Base-by-base conservation (phyloP, 2,113 vertebrate genomes). In the Gadus chalcogrammus region DNA sequence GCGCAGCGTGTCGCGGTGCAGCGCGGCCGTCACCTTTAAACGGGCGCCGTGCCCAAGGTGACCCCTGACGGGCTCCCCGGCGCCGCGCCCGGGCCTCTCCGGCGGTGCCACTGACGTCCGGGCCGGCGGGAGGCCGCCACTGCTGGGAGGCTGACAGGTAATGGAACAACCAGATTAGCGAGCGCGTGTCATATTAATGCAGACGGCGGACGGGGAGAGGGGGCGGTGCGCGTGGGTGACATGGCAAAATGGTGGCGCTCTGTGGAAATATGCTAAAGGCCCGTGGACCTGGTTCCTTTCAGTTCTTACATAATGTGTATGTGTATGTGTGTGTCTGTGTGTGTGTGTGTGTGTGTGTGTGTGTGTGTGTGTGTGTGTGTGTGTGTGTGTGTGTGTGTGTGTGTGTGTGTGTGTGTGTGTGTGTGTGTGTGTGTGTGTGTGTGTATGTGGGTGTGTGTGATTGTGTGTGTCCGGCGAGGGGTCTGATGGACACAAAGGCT, bases 111-210 rank as follows among this genome's bases (percentile, higher is more conserved):
- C 77, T 83, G 87, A 83, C 75, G 70, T 69, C 70, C 69, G 70
- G 80, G 71, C 75, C 88, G 85, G 82, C 83, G 76, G 84, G 84
- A 68, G 66, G 77, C 84, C 48, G 79, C 74, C 62, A 77, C 74
- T 60, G 73, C 69, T 75, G 69, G 72, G 71, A 66, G 13, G 61
- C 73, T 80, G 83, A 82, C 79, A 82, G 85, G 73, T 86, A 88
- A 84, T 79, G 42, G 53, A 73, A 80, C 69, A n/a, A 27, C 64
- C 78, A 87, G 88, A 88, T 88, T 86, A 84, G 80, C 85, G 84
- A 79, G 84, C 82, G 84, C 76, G 84, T 83, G 89, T 89, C 83
- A 88, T 88, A 90, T 90, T 82, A 90, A 90, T 88, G 88, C 87
- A 84, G 82, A 85, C 84, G 81, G 79, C 74, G 83, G 82, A 85